Percentiles rank a stretch among this genome's conserved stretches.
Evolutionary conservation across 2,888 invertebrate genomes (phyloP).

Genomic region (Disparrhopalites patrizii): DNA sequence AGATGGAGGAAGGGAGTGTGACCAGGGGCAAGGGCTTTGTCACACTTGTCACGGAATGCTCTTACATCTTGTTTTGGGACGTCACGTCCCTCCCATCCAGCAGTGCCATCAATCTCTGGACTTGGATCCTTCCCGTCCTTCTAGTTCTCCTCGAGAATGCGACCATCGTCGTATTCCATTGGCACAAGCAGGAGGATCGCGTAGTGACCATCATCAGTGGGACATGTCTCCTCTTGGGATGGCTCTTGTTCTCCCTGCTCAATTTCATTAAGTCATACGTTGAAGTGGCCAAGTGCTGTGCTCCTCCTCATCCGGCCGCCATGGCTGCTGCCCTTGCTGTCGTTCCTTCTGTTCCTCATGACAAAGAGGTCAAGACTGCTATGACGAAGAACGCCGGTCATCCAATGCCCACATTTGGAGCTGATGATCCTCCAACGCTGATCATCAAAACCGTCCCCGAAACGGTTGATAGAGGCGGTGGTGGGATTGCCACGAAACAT

Average conservation of each 20-base stretch:
- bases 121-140: slow-evolving; percentile 40
- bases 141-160: slow-evolving; percentile 41
- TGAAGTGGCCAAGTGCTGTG: slow-evolving; percentile 9
- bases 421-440: slow-evolving; percentile 18
- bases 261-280: slow-evolving; percentile 17
- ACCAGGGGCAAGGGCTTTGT: slow-evolving; percentile 25
- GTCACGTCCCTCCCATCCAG: slow-evolving; percentile 28
- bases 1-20: slow-evolving; percentile 12
- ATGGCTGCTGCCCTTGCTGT: neutral
- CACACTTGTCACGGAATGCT: slow-evolving; percentile 28
- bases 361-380: neutral
- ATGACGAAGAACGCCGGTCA: slow-evolving; percentile 16
- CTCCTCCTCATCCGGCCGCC: neutral
- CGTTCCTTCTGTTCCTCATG: neutral
- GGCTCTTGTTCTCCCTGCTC: slow-evolving; percentile 21
- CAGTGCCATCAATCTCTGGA: slow-evolving; percentile 8
- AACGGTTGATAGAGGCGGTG: neutral
- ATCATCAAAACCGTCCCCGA: neutral
- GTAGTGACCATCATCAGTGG: slow-evolving; percentile 34
- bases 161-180: slow-evolving; percentile 38
- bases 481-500: too few species aligned
- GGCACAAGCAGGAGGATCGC: slow-evolving; percentile 25
- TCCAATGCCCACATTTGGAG: slow-evolving; percentile 14
- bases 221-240: slow-evolving; percentile 40
- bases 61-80: slow-evolving; percentile 47